These are phyloP conservation scores for Drosophila setosimentum DNA, from an alignment of 2,888 invertebrate genomes.

Conservation along the genomic window DNA sequence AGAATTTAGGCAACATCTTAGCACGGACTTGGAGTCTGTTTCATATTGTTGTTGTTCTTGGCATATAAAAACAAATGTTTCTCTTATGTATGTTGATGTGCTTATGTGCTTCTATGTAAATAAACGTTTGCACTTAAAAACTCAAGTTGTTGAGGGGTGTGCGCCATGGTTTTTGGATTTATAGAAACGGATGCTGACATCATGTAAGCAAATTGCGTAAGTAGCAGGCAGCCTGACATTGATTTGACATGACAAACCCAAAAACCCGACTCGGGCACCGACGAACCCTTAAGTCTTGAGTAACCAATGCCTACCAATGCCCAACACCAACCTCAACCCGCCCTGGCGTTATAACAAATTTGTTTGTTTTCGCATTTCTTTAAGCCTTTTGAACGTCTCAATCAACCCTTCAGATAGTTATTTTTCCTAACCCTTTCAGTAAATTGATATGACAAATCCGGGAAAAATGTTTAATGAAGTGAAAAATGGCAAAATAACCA, in stretches of 20 bases:
- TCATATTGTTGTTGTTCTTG: conserved; percentile 20
- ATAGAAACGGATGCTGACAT: conserved; percentile 65
- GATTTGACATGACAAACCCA: conserved; percentile 74
- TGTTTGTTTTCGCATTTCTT: conserved; percentile 58
- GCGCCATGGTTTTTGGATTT: not conserved
- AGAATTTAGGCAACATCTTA: conserved; percentile 63
- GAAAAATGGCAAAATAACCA: conserved; percentile 85
- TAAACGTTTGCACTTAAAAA: conserved; percentile 71
- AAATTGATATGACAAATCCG: conserved; percentile 79
- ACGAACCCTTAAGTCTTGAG: conserved; percentile 16
- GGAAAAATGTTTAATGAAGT: conserved; percentile 82
- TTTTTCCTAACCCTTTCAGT: conserved; percentile 68
- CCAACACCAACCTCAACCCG: not conserved
- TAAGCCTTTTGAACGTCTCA: conserved; percentile 47
- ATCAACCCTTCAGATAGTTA: conserved; percentile 64
- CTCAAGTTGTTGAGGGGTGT: conserved; percentile 59
- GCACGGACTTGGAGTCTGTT: conserved; percentile 10
- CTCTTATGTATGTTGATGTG: conserved; percentile 24
- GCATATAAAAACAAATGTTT: conserved; percentile 45
- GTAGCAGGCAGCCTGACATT: conserved; percentile 65
- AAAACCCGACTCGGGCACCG: conserved; percentile 1
- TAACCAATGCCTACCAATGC: not conserved
- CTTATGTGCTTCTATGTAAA: conserved; percentile 29
- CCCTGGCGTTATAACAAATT: conserved; percentile 61
- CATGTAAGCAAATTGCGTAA: conserved; percentile 78